Base-by-base conservation (phyloP, 2,888 invertebrate species). In the Petrolisthes cinctipes region DNA sequence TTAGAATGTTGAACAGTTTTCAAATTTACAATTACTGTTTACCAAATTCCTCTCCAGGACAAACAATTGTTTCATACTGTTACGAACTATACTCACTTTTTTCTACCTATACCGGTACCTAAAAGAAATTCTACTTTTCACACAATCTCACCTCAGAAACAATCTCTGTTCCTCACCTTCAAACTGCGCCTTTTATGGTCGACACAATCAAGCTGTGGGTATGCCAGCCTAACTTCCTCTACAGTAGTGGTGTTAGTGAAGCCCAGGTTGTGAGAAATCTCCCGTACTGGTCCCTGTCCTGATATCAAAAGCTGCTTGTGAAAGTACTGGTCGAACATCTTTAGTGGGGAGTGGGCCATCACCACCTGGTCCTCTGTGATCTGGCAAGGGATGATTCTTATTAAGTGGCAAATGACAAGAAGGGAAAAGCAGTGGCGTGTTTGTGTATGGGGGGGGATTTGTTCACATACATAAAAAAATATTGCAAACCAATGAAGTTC, bases 291-390 rank as follows among this genome's bases (percentile, higher is more conserved):
- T 7, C 91, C 91, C 83, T 91, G 91, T 14, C 91, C 95, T 9
- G 94, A 94, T 87, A 95, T 94, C 17, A 95, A 92, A 37, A 95
- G 94, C 90, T 94, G 94, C 91, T 94, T 95, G 91, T 95, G 93
- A 90, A 95, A 95, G 92, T 94, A 95, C 91, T 95, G 94, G 76
- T 93, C 92, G 91, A 95, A 95, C 93, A 95, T 93, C 91, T 93
- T 93, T 68, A 95, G 92, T 0, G 95, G 95, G 89, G 95, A 94
- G 92, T 95, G 95, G 0, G 95, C 95, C 94, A 95, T 94, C 1
- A 95, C 93, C 5, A 95, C 95, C 92, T 95, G 95, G 23, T 95
- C 94, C 73, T 90, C 90, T 61, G 88, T 83, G 23, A 90, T 71
- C 90, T 89, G 84, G 0, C 5, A 75, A 75, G 37, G 37, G 6